Conservation (phyloP, 2,113 vertebrate species). For the Clinocottus analis region DNA sequence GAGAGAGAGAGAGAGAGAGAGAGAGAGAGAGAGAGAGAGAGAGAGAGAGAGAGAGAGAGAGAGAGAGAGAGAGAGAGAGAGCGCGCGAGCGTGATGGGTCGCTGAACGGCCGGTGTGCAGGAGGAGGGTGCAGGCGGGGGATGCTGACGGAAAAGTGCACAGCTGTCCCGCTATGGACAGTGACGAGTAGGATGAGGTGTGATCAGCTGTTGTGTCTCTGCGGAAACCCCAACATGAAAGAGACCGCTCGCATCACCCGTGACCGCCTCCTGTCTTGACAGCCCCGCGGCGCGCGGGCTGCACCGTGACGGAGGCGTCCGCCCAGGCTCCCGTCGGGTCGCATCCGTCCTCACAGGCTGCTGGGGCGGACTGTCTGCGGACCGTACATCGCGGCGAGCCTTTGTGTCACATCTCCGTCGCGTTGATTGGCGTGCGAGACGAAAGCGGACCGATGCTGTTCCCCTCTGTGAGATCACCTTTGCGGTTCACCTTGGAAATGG, state of each 20-base stretch:
- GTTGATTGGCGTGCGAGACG: conserved; percentile 5
- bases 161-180: conserved; percentile 15
- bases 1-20: conserved; percentile 21
- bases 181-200: conserved; percentile 3
- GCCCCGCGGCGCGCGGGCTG: conserved; percentile 28
- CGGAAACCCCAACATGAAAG: conserved; percentile 30
- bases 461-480: conserved; percentile 55
- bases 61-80: conserved; percentile 6
- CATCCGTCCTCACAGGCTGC: conserved; percentile 47
- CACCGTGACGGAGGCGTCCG: conserved; percentile 46
- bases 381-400: conserved; percentile 4
- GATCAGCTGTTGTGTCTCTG: conserved; percentile 4
- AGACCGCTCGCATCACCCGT: conserved; percentile 36
- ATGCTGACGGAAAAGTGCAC: conserved; percentile 33
- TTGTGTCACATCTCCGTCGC: not conserved
- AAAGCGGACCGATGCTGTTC: conserved; percentile 6
- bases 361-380: not conserved
- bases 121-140: conserved; percentile 37
- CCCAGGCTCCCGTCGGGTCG: conserved; percentile 33
- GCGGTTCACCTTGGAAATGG: conserved; percentile 70
- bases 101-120: conserved; percentile 38
- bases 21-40: not conserved
- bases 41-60: conserved; percentile 18
- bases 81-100: conserved; percentile 27
- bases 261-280: conserved; percentile 55